phyloP scores from a whole-genome alignment of 1,140 invertebrate species.

The Drosophila neocordata region DNA sequence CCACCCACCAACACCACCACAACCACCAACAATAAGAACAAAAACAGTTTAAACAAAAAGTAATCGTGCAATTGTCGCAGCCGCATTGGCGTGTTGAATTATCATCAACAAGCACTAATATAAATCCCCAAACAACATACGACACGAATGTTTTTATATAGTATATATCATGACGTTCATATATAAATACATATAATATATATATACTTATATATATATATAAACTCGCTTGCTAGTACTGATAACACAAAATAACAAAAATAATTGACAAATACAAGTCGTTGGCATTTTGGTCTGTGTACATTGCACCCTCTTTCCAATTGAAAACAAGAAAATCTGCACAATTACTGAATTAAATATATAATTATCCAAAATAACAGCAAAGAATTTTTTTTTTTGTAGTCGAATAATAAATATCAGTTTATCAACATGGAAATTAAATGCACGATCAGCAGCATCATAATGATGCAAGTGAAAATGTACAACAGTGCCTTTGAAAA shows the following conservation, averaged over 20 bases:
- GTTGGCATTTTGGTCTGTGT: constrained; percentile 5
- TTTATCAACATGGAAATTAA: constrained; percentile 3
- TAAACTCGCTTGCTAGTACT: constrained; percentile 85
- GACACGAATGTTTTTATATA: constrained; percentile 70
- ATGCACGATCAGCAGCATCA: not conserved
- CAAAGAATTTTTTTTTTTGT: not conserved
- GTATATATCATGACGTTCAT: not conserved
- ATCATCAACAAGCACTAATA: constrained; percentile 31
- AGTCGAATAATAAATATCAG: not conserved
- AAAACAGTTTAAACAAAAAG: not conserved
- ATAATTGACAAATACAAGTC: constrained; percentile 6
- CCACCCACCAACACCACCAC: too few relatives aligned
- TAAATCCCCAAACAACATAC: constrained; percentile 20
- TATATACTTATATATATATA: not conserved
- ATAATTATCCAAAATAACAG: not conserved
- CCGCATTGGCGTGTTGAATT: constrained; percentile 46
- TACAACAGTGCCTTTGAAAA: too few relatives aligned
- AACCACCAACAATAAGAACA: not conserved
- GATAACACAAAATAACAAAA: not conserved
- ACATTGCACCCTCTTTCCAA: not conserved
- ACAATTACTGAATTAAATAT: constrained; percentile 3
- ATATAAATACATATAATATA: not conserved
- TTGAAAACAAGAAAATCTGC: not conserved
- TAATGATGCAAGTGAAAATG: not conserved
- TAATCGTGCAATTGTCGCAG: constrained; percentile 27